These are phyloP conservation scores for Lagenorhynchus albirostris DNA, from an alignment of 2,113 vertebrate genomes.

Conservation along the genomic window DNA sequence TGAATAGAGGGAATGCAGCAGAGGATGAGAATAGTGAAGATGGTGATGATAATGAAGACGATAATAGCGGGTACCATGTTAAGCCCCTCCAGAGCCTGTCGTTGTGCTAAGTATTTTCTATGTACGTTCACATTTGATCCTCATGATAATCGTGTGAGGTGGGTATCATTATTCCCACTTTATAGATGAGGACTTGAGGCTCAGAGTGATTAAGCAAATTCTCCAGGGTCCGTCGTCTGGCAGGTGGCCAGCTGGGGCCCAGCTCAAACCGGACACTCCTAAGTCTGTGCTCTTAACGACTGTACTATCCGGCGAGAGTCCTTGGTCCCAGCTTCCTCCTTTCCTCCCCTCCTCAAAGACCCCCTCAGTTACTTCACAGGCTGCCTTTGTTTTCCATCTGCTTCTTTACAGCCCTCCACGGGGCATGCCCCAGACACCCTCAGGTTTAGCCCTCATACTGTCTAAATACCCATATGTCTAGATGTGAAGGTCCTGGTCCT, in stretches of 20 bases:
- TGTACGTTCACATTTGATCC: neutral
- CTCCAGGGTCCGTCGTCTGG: neutral
- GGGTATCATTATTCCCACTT: neutral
- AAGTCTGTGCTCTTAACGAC: neutral
- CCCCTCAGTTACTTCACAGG: neutral
- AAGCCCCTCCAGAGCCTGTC: neutral
- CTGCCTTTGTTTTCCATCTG: neutral
- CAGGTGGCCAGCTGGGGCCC: neutral
- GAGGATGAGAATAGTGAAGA: too few relatives aligned
- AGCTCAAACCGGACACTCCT: neutral
- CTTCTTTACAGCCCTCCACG: neutral
- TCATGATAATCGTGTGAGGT: neutral
- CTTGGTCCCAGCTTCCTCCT: neutral
- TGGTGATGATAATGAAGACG: accelerated
- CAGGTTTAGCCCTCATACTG: neutral
- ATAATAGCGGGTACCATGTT: neutral
- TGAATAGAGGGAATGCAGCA: neutral
- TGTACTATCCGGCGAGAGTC: accelerated
- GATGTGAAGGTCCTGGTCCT: neutral
- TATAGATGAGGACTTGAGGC: neutral
- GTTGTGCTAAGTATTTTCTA: neutral
- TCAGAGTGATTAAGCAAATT: neutral
- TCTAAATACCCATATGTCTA: neutral
- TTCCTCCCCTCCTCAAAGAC: neutral
- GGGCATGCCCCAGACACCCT: neutral